Evolutionary conservation across 2,797 vertebrate species (phyloP).

Genomic region (Chrosomus eos): DNA sequence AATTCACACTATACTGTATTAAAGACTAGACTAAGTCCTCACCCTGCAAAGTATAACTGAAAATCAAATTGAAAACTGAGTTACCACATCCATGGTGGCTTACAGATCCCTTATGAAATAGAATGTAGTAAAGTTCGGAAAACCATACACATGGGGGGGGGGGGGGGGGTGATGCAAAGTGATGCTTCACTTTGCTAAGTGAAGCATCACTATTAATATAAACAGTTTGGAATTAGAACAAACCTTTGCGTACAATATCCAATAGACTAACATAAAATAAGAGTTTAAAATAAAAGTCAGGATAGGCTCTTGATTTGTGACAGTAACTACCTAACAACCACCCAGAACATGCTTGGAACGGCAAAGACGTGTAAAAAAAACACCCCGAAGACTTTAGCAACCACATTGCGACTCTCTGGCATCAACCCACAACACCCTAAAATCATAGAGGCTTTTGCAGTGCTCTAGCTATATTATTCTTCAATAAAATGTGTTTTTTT

Average conservation of each 20-base stretch:
- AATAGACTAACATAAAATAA: not conserved
- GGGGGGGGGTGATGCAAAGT: no score
- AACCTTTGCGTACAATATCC: not conserved
- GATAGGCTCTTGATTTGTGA: not conserved
- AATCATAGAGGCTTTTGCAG: not conserved
- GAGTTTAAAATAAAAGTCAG: not conserved
- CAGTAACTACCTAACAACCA: not conserved
- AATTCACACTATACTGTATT: not conserved
- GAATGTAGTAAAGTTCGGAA: slow-evolving; percentile 7
- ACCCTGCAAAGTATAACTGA: not conserved
- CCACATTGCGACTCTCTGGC: not conserved
- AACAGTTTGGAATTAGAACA: not conserved
- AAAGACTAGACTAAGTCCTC: not conserved
- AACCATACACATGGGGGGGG: not conserved
- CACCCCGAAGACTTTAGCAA: not conserved
- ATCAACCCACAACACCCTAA: not conserved
- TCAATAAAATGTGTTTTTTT: not conserved
- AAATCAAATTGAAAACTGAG: slow-evolving; percentile 3
- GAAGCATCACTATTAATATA: not conserved
- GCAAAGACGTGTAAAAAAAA: not conserved
- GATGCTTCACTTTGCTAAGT: no score
- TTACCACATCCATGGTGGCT: not conserved
- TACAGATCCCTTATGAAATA: not conserved
- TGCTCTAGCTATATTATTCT: not conserved
- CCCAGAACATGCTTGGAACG: not conserved